Evolutionary conservation across 1,140 invertebrate genomes (phyloP).

Genomic region (Drepana arcuata): DNA sequence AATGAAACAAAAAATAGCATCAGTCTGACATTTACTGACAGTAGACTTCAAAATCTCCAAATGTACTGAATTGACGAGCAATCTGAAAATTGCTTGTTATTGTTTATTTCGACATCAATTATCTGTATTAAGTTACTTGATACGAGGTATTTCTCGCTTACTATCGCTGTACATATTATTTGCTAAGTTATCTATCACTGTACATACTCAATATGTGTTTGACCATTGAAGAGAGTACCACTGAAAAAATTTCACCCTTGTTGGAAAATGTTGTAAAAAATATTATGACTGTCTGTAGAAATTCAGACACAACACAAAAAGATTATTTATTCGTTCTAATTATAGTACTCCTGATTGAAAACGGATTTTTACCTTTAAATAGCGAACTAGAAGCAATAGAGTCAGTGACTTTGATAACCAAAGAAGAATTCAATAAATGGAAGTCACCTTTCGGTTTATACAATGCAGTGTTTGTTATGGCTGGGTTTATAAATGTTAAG

Average conservation of each 20-base stretch:
- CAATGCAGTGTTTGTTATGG: slow-evolving; percentile 37
- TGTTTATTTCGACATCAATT: too few relatives aligned
- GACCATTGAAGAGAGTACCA: slow-evolving; percentile 38
- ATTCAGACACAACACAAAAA: slow-evolving; percentile 31
- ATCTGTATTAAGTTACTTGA: too few relatives aligned
- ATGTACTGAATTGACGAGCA: too few relatives aligned
- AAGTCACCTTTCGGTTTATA: slow-evolving; percentile 24
- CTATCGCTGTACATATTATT: too few relatives aligned
- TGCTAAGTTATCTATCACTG: too few relatives aligned
- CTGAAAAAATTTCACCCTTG: slow-evolving; percentile 27
- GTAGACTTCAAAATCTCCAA: too few relatives aligned
- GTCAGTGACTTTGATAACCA: slow-evolving; percentile 12
- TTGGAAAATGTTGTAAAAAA: slow-evolving; percentile 29
- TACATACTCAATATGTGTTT: slow-evolving; percentile 44
- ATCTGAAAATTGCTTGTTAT: too few relatives aligned
- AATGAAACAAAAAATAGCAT: too few relatives aligned
- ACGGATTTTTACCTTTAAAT: slow-evolving; percentile 33
- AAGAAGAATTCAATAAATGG: slow-evolving; percentile 23
- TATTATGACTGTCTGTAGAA: slow-evolving; percentile 18
- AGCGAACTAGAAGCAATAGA: slow-evolving; percentile 15
- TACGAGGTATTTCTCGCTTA: too few relatives aligned
- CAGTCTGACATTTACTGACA: too few relatives aligned
- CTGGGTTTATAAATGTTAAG: slow-evolving; percentile 25
- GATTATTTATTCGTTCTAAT: slow-evolving; percentile 44
- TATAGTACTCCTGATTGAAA: slow-evolving; percentile 41